phyloP scores from a whole-genome alignment of 2,797 vertebrate genomes.

The Chrysolophus pictus region DNA sequence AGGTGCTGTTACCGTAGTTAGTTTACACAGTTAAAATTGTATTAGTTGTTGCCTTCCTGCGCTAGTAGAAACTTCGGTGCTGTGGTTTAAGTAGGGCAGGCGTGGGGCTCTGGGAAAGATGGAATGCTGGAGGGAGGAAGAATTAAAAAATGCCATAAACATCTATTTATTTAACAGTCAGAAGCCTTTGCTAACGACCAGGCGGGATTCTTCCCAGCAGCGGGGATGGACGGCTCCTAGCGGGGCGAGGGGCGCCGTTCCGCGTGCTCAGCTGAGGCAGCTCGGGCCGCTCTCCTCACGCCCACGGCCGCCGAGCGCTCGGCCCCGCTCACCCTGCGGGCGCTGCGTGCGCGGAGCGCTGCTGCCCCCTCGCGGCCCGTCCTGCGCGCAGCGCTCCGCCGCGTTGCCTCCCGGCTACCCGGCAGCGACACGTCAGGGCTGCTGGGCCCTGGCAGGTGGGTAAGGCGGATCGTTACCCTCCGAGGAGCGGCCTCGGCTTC shows the following conservation, averaged over 20 bases:
- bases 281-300: too few relatives aligned
- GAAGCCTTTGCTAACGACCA: neutral
- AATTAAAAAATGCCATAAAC: neutral
- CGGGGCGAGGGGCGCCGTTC: too few relatives aligned
- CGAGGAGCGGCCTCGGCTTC: accelerated
- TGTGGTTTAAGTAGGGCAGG: neutral
- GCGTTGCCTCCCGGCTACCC: accelerated
- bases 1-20: neutral
- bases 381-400: neutral
- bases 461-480: accelerated
- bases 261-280: accelerated
- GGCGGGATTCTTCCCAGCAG: neutral
- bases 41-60: neutral
- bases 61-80: neutral
- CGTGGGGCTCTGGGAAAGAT: neutral
- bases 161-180: neutral
- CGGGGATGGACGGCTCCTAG: neutral
- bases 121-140: neutral
- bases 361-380: constrained; percentile 7
- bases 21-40: neutral
- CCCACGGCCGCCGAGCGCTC: too few relatives aligned
- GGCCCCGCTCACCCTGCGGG: too few relatives aligned
- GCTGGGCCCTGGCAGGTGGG: neutral
- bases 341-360: neutral
- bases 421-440: constrained; percentile 37